These are phyloP conservation scores for Brachymystax lenok DNA, from an alignment of 2,797 vertebrate genomes.

Conservation along the genomic window DNA sequence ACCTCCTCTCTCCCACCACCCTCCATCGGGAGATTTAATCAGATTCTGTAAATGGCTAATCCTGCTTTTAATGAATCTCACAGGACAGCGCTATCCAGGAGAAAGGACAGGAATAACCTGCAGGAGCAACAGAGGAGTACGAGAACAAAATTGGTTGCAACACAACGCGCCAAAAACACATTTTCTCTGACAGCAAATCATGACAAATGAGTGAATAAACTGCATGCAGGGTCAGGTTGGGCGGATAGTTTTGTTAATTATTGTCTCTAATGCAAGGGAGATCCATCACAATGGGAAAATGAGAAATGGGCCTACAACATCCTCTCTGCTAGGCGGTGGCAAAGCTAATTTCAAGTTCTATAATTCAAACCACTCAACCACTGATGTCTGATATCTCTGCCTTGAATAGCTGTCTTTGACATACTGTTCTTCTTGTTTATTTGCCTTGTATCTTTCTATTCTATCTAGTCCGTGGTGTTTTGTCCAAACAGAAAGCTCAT, in stretches of 20 bases:
- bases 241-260: constrained; percentile 20
- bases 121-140: constrained; percentile 27
- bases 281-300: neutral
- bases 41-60: constrained; percentile 37
- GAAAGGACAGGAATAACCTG: constrained; percentile 16
- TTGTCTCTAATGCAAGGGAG: constrained; percentile 20
- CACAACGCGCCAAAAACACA: constrained; percentile 18
- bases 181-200: constrained; percentile 38
- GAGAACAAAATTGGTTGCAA: constrained; percentile 33
- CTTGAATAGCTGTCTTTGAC: neutral
- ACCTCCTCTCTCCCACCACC: constrained; percentile 11
- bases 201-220: constrained; percentile 44
- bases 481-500: constrained; percentile 2
- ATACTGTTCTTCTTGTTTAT: neutral
- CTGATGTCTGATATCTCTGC: no score
- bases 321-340: neutral
- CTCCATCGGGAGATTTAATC: constrained; percentile 25
- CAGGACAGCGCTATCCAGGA: constrained; percentile 13
- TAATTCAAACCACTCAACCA: no score
- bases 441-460: constrained; percentile 5
- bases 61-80: constrained; percentile 52
- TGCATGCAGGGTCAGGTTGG: constrained; percentile 7
- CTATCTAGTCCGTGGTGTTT: neutral
- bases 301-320: neutral
- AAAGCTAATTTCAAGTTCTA: neutral